Conservation (phyloP, 2,797 vertebrate species). For the Pipistrellus nathusii region DNA sequence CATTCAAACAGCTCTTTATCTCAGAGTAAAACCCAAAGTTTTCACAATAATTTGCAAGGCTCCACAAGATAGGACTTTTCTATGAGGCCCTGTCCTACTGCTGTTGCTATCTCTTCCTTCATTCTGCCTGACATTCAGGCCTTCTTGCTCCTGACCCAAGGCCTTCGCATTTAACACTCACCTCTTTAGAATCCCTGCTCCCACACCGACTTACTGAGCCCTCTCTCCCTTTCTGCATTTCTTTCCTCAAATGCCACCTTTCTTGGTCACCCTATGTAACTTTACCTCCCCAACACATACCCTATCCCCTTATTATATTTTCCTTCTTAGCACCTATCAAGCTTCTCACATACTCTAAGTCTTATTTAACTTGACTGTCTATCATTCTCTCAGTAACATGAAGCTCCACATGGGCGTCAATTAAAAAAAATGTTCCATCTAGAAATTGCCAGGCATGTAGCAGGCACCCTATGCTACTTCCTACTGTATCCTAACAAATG, state of each 20-base stretch:
- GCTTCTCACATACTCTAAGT: not conserved
- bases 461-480: conserved; percentile 13
- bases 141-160: not conserved
- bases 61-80: not conserved
- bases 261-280: not conserved
- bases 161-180: not conserved
- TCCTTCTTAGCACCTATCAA: not conserved
- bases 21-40: conserved; percentile 19
- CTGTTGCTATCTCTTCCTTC: not conserved
- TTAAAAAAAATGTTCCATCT: not conserved
- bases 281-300: not conserved
- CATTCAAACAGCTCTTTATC: not conserved
- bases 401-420: not conserved
- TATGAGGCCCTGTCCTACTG: not conserved
- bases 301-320: conserved; percentile 3
- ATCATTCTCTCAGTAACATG: conserved; percentile 42
- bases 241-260: conserved; percentile 36
- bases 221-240: not conserved
- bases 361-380: conserved; percentile 43
- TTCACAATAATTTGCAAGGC: not conserved
- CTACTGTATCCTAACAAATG: not conserved
- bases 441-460: not conserved
- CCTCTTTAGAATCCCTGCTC: not conserved
- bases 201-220: not conserved
- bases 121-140: not conserved